These are phyloP conservation scores for Eristalinus aeneus DNA, from an alignment of 2,888 invertebrate genomes.

Conservation along the genomic window DNA sequence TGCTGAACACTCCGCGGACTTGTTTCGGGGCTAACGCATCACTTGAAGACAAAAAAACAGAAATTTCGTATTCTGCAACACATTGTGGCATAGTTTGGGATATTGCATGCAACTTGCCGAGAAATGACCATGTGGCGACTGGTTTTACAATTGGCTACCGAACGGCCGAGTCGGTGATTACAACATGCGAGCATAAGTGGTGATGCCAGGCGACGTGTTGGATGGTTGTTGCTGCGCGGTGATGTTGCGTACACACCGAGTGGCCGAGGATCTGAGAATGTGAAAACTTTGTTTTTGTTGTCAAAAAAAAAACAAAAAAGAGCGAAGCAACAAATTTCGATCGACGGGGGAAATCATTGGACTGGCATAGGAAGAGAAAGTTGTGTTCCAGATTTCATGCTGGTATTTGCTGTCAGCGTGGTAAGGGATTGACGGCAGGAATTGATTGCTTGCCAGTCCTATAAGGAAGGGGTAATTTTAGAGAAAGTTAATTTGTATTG, in stretches of 20 bases:
- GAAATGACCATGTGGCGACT: constrained; percentile 2
- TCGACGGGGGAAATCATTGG: not conserved
- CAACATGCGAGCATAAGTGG: not conserved
- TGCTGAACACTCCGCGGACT: not conserved
- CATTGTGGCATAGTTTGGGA: not conserved
- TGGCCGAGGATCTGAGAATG: not conserved
- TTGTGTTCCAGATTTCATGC: not conserved
- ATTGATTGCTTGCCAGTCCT: not conserved
- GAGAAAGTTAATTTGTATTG: too few species aligned
- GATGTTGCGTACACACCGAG: not conserved
- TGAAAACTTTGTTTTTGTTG: not conserved
- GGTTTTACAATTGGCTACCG: not conserved
- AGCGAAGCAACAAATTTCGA: not conserved
- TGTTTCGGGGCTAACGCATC: not conserved
- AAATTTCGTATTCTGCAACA: constrained; percentile 1
- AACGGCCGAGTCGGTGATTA: not conserved
- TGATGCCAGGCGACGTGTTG: not conserved
- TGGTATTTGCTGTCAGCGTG: not conserved
- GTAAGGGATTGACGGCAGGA: not conserved
- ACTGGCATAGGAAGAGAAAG: not conserved
- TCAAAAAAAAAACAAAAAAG: not conserved
- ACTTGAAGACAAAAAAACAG: too few species aligned
- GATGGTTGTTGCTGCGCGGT: not conserved
- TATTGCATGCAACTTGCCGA: not conserved
- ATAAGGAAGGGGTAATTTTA: too few species aligned